Evolutionary conservation across 2,888 invertebrate genomes (phyloP), one percentile per base, ranked within the genome.

Genomic region (Tuta absoluta): DNA sequence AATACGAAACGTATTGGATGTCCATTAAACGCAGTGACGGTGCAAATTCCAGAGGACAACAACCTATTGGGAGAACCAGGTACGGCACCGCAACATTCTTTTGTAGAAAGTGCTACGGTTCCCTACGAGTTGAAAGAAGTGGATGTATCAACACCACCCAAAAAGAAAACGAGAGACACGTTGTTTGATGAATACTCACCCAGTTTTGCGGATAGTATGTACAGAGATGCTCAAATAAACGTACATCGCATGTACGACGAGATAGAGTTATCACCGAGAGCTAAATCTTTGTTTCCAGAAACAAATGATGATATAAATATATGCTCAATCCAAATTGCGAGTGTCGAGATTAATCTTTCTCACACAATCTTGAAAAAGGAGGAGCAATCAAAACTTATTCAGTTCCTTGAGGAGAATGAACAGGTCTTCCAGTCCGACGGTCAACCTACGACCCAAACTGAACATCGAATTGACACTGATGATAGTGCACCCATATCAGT

Each of bases 401-500:
- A 38, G n/a, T 1, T 58, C 17, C 12, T 58, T 8, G 23, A 23
- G 2, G 21, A 21, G 19, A 51, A n/a, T 19, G 60, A 56, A 38
- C 65, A 59, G n/a, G 66, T 64, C 0, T 69, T 67, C 49, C 14
- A 11, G 12, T 1, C 60, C 11, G 60, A 58, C 45, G 24, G 41
- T 10, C 1, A 64, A 5, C 68, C 68, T 14, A 19, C 68, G 0
- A 57, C 7, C 0, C 8, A 28, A 11, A 48, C 49, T 0, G 65
- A 68, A 56, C 68, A 68, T 37, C 0, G 2, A 1, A 68, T 67
- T 0, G 58, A 67, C 10, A 70, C 68, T 4, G 45, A 33, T 5
- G 45, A 33, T 19, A 59, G 53, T 21, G 14, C 14, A 8, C 79
- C 81, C 4, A 75, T 82, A 62, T 67, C 80, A 0, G 69, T 73